Percentiles rank a stretch among this genome's conserved stretches.
Evolutionary conservation across 2,888 invertebrate species (phyloP).

Genomic region (Malthinus flaveolus): DNA sequence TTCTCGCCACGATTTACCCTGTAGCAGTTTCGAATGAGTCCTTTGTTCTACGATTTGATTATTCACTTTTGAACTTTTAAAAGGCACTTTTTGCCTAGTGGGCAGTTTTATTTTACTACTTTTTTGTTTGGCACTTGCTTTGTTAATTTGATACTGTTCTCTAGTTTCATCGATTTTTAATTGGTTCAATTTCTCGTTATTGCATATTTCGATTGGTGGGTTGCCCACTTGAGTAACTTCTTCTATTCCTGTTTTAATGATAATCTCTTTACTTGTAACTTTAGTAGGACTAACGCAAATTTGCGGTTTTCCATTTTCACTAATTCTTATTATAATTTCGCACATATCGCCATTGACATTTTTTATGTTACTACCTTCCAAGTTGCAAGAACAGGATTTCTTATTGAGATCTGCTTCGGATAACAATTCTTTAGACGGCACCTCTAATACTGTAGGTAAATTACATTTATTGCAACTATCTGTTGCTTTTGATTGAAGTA

Average conservation of each 20-base stretch:
- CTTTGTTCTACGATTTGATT: constrained; percentile 9
- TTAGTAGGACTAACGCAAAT: constrained; percentile 36
- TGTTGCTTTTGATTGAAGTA: no score
- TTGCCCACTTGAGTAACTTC: background rate
- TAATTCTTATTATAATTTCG: constrained; percentile 50
- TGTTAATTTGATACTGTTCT: background rate
- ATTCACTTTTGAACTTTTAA: background rate
- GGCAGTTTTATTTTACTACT: constrained; percentile 10
- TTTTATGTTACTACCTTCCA: background rate
- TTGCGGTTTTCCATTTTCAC: constrained; percentile 42
- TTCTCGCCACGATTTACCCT: constrained; percentile 43
- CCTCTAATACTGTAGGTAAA: background rate
- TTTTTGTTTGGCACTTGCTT: constrained; percentile 2
- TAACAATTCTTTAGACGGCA: background rate
- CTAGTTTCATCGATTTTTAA: no score
- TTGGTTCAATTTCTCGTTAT: background rate
- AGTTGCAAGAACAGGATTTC: no score
- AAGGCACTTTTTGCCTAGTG: background rate
- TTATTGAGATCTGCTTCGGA: background rate
- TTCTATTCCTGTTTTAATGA: constrained; percentile 10
- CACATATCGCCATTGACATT: constrained; percentile 33
- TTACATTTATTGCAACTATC: no score
- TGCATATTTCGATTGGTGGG: no score
- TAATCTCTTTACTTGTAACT: constrained; percentile 9
- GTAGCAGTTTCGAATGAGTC: background rate